Conservation (phyloP, 2,797 vertebrate species). For the Neostethus bicornis region DNA sequence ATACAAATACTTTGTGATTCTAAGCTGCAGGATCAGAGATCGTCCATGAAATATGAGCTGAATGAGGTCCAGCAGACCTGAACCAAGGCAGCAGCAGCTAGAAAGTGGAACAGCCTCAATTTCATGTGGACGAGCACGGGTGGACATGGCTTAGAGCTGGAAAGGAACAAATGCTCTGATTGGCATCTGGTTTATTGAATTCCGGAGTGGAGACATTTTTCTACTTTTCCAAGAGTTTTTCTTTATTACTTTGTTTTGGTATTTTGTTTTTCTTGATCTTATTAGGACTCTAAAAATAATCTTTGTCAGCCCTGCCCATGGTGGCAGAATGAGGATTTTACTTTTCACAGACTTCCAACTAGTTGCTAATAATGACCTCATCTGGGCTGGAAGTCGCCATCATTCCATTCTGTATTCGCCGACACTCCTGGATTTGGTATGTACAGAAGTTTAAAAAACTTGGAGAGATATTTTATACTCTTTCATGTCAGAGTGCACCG, state of each 20-base stretch:
- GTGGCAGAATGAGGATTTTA: conserved; percentile 12
- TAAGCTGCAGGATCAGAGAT: conserved; percentile 46
- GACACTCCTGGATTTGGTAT: conserved; percentile 67
- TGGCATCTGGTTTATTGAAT: background rate
- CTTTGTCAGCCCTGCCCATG: background rate
- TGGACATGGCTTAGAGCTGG: conserved; percentile 7
- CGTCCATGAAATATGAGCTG: conserved; percentile 68
- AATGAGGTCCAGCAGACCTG: conserved; percentile 35
- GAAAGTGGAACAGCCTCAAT: conserved; percentile 44
- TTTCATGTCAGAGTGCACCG: background rate
- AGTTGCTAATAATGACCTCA: conserved; percentile 18
- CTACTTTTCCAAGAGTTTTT: background rate
- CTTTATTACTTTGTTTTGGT: background rate
- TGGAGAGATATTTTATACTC: background rate
- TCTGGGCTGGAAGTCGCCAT: conserved; percentile 39
- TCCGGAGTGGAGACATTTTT: background rate
- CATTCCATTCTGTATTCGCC: conserved; percentile 43
- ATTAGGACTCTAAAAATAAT: background rate
- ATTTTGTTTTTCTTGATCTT: conserved; percentile 10
- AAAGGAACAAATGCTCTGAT: conserved; percentile 9
- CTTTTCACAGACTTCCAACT: conserved; percentile 11
- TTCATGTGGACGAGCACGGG: conserved; percentile 30
- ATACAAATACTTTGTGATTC: conserved; percentile 2
- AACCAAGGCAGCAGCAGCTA: conserved; percentile 35
- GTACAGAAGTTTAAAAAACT: conserved; percentile 18